Percentiles rank a stretch among this genome's conserved stretches.
phyloP scores from a whole-genome alignment of 2,888 invertebrate species.

The Argyra leucocephala region DNA sequence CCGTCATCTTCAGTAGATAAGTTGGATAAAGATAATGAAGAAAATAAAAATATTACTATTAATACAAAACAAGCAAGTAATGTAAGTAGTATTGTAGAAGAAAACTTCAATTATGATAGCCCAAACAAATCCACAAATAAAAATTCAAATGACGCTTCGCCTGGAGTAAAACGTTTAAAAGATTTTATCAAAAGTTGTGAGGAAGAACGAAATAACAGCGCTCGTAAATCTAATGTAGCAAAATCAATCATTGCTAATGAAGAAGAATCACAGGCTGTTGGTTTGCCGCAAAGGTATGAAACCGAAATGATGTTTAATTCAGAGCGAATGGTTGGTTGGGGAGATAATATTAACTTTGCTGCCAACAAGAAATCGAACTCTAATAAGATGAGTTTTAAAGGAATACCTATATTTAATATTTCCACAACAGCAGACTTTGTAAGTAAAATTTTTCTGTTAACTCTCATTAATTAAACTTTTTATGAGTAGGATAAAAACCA shows the following conservation, averaged over 20 bases:
- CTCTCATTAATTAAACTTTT: slow-evolving; percentile 14
- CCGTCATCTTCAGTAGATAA: background rate
- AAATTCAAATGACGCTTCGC: slow-evolving; percentile 24
- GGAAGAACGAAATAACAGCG: slow-evolving; percentile 31
- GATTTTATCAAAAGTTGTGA: slow-evolving; percentile 37
- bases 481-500: slow-evolving; percentile 18
- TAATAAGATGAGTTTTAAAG: slow-evolving; percentile 30
- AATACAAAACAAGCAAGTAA: background rate
- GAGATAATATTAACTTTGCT: slow-evolving; percentile 47
- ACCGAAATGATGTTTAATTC: slow-evolving; percentile 26
- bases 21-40: slow-evolving; percentile 33
- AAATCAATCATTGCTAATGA: slow-evolving; percentile 16
- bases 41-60: background rate
- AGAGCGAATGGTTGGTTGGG: slow-evolving; percentile 65
- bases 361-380: slow-evolving; percentile 9
- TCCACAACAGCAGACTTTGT: slow-evolving; percentile 32
- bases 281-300: slow-evolving; percentile 12
- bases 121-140: too few relatives aligned
- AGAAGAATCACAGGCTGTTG: slow-evolving; percentile 10
- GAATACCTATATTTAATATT: slow-evolving; percentile 38
- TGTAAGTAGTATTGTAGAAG: background rate
- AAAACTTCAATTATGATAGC: too few relatives aligned
- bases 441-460: slow-evolving; percentile 32
- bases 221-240: slow-evolving; percentile 22
- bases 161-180: slow-evolving; percentile 36